These are phyloP conservation scores for Aphelenchoides fujianensis DNA, from an alignment of 1,140 invertebrate species.

Conservation along the genomic window DNA sequence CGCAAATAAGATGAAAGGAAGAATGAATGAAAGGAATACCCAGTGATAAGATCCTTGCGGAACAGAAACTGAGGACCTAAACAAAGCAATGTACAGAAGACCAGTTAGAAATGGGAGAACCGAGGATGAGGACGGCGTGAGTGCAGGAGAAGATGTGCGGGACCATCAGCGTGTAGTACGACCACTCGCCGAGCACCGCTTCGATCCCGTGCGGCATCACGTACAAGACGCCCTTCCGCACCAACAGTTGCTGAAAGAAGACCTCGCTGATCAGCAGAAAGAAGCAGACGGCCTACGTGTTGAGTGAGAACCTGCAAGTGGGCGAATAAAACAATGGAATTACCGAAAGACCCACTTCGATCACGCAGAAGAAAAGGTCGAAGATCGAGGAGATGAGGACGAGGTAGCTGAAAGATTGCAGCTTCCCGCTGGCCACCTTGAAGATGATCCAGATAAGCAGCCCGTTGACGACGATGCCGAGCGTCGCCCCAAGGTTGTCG, in stretches of 20 bases:
- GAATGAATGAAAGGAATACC: not conserved
- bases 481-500: not conserved
- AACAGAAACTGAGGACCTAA: not conserved
- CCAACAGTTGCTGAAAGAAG: too few species aligned
- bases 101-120: too few species aligned
- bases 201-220: conserved; percentile 7
- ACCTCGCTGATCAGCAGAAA: too few species aligned
- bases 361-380: conserved; percentile 7
- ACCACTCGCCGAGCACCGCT: not conserved
- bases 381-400: not conserved
- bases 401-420: not conserved
- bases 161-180: not conserved
- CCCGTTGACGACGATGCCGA: not conserved
- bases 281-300: too few species aligned
- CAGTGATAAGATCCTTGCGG: not conserved
- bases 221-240: not conserved
- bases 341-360: not conserved
- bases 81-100: not conserved
- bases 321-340: not conserved
- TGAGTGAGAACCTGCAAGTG: not conserved
- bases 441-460: not conserved
- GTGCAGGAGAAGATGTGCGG: conserved; percentile 14
- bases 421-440: not conserved
- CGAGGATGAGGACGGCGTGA: not conserved
- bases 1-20: too few species aligned